These are phyloP conservation scores for Pristionchus exspectatus DNA, from an alignment of 2,888 invertebrate genomes.

Conservation along the genomic window DNA sequence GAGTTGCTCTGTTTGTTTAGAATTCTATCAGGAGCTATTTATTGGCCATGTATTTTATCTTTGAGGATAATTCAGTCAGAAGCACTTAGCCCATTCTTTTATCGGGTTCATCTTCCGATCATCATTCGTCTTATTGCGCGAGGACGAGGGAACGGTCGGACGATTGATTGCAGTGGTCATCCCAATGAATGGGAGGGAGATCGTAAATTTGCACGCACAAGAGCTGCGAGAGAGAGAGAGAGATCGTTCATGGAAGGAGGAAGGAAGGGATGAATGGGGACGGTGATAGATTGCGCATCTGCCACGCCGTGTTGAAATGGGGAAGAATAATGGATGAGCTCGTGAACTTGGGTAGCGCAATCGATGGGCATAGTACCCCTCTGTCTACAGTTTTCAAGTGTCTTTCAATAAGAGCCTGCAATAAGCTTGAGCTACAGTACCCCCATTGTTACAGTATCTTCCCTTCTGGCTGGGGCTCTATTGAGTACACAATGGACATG, in stretches of 20 bases:
- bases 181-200: constrained; percentile 18
- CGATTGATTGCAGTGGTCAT: constrained; percentile 5
- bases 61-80: too few relatives aligned
- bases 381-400: too few relatives aligned
- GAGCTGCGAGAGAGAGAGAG: background rate
- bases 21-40: too few relatives aligned
- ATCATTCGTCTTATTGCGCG: too few relatives aligned
- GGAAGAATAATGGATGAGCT: background rate
- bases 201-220: constrained; percentile 19
- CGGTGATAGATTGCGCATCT: constrained; percentile 40
- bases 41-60: too few relatives aligned
- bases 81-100: too few relatives aligned
- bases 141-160: too few relatives aligned
- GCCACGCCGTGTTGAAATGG: constrained; percentile 20
- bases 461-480: background rate
- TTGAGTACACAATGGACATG: background rate
- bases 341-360: background rate
- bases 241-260: background rate
- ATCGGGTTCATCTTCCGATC: too few relatives aligned
- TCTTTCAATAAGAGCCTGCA: background rate
- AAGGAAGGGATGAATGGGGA: constrained; percentile 24
- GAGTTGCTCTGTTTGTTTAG: too few relatives aligned
- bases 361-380: background rate
- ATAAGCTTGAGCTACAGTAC: background rate
- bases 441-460: background rate